Evolutionary conservation across 2,888 invertebrate species (phyloP).

Genomic region (Hofmannophila pseudospretella): DNA sequence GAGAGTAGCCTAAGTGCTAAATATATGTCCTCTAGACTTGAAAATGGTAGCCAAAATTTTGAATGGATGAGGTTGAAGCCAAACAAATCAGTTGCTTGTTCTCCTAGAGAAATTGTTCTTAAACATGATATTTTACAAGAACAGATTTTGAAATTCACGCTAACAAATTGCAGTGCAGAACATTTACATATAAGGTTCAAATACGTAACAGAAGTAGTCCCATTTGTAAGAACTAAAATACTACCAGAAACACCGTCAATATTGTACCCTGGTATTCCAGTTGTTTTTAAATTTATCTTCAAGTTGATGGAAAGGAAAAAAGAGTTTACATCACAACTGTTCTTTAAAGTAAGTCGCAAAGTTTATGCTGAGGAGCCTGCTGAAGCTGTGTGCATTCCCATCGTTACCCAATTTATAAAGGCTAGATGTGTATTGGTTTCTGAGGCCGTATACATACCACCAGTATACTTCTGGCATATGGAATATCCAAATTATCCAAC

Average conservation of each 20-base stretch:
- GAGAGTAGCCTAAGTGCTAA: conserved; percentile 23
- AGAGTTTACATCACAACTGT: conserved; percentile 36
- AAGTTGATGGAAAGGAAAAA: conserved; percentile 27
- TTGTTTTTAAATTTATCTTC: conserved; percentile 38
- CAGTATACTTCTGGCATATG: conserved; percentile 50
- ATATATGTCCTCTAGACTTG: conserved; percentile 8
- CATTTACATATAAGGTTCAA: conserved; percentile 42
- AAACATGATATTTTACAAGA: conserved; percentile 24
- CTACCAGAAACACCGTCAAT: conserved; percentile 37
- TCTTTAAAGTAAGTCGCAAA: conserved; percentile 44
- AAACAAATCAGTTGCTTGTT: conserved; percentile 30
- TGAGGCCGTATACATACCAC: conserved; percentile 37
- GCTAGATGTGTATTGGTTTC: conserved; percentile 28
- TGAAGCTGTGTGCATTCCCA: conserved; percentile 43
- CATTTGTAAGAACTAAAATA: conserved; percentile 36
- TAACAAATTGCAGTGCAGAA: conserved; percentile 40
- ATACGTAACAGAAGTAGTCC: conserved; percentile 31
- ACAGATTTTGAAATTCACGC: conserved; percentile 41
- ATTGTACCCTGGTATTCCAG: conserved; percentile 49
- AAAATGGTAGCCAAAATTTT: background rate
- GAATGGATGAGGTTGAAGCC: conserved; percentile 27
- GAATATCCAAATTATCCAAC: conserved; percentile 15
- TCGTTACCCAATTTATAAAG: conserved; percentile 30
- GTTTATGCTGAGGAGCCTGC: conserved; percentile 20
- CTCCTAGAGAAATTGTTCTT: conserved; percentile 37